Conservation (phyloP, 2,888 invertebrate species). For the Chrysodeixis includens region DNA sequence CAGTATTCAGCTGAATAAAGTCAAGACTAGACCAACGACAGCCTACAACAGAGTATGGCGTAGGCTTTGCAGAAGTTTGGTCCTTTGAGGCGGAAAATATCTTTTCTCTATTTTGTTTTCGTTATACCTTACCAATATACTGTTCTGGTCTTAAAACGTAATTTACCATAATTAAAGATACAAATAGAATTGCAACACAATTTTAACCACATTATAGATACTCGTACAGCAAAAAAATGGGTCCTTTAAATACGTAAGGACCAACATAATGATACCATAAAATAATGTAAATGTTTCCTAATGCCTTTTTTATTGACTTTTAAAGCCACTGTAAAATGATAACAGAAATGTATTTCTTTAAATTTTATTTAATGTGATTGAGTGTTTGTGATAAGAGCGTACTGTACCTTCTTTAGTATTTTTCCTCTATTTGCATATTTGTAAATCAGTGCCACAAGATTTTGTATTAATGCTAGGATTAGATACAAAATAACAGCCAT, state of each 20-base stretch:
- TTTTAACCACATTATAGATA: neutral
- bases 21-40: too few species aligned
- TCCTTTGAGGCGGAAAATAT: too few species aligned
- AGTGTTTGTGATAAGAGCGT: conserved; percentile 40
- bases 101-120: too few species aligned
- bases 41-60: too few species aligned
- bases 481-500: too few species aligned
- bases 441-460: neutral
- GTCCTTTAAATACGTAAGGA: conserved; percentile 5
- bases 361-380: conserved; percentile 28
- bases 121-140: too few species aligned
- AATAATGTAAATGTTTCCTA: neutral
- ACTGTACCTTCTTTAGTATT: conserved; percentile 43
- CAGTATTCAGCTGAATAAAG: too few species aligned
- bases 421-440: neutral
- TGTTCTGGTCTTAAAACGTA: too few species aligned
- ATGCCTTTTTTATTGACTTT: neutral
- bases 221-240: neutral
- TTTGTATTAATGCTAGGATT: neutral
- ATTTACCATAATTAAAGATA: too few species aligned
- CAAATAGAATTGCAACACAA: neutral
- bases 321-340: neutral
- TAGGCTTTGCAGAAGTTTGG: too few species aligned
- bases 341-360: neutral
- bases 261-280: conserved; percentile 3